phyloP scores from a whole-genome alignment of 37 sponge, comb jelly and placozoan species.

The Amphimedon queenslandica region DNA sequence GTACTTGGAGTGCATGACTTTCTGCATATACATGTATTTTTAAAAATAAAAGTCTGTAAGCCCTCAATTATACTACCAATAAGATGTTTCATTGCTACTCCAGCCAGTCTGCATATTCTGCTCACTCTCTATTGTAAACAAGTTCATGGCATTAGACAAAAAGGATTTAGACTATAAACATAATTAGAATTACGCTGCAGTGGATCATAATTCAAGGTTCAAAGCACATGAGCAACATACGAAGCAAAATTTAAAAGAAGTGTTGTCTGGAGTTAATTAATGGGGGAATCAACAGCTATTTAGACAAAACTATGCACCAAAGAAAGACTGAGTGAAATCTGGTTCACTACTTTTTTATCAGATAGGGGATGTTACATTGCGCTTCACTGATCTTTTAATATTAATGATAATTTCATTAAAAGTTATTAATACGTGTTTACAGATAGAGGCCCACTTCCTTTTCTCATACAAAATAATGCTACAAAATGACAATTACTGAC shows the following conservation, averaged over 20 bases:
- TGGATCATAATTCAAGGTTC: neutral
- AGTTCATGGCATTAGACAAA: constrained; percentile 23
- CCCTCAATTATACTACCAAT: constrained; percentile 20
- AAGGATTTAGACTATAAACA: constrained; percentile 44
- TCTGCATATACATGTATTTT: constrained; percentile 30
- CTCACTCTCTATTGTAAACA: constrained; percentile 6
- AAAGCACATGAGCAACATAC: neutral
- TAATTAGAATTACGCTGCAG: constrained; percentile 16
- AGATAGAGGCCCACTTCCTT: constrained; percentile 31
- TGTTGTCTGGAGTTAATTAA: constrained; percentile 1
- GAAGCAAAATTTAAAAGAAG: constrained; percentile 1
- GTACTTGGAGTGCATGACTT: constrained; percentile 13
- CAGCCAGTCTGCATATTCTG: constrained; percentile 1
- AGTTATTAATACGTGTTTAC: constrained; percentile 12
- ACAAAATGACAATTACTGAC: neutral
- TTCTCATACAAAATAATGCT: neutral
- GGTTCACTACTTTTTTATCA: constrained; percentile 21
- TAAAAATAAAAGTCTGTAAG: constrained; percentile 15
- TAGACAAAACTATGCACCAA: constrained; percentile 14
- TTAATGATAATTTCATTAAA: constrained; percentile 18
- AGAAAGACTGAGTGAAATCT: constrained; percentile 6
- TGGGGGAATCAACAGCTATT: constrained; percentile 20
- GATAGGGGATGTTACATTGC: neutral
- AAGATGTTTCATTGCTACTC: constrained; percentile 5
- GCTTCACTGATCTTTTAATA: neutral